A percentile compares a stretch with the other conserved stretches of the same genome.
phyloP scores from a whole-genome alignment of 1,140 invertebrate species.

The Eupristina koningsbergeri region DNA sequence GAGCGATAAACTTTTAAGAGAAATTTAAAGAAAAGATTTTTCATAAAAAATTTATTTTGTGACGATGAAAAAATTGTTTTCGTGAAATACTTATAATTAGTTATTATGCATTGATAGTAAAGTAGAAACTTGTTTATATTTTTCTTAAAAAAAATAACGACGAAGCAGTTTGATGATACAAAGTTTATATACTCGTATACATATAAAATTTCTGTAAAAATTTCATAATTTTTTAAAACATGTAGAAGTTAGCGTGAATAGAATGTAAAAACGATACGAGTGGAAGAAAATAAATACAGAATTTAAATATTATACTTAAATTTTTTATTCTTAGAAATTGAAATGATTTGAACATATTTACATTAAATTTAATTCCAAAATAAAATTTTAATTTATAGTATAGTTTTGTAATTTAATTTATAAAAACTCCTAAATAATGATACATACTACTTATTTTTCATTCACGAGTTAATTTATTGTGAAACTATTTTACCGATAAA shows the following conservation, averaged over 20 bases:
- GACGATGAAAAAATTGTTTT: constrained; percentile 45
- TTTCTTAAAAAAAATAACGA: constrained; percentile 53
- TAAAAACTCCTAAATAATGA: not conserved
- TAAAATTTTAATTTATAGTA: too few species aligned
- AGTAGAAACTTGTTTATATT: constrained; percentile 58
- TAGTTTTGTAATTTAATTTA: not conserved
- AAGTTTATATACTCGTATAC: constrained; percentile 54
- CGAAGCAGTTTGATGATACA: constrained; percentile 43
- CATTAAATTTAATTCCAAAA: not conserved
- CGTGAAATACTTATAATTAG: constrained; percentile 44
- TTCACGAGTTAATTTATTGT: not conserved
- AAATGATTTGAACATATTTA: not conserved
- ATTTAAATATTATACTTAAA: constrained; percentile 21
- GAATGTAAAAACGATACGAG: constrained; percentile 53
- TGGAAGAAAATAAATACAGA: constrained; percentile 39
- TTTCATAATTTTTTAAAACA: constrained; percentile 54
- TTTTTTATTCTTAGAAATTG: constrained; percentile 18
- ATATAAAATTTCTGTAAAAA: constrained; percentile 53
- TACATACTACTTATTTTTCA: not conserved
- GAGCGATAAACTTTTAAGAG: not conserved
- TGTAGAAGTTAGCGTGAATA: constrained; percentile 52
- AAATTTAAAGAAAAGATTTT: not conserved
- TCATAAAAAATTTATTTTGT: constrained; percentile 32
- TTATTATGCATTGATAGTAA: constrained; percentile 52
- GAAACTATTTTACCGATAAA: too few species aligned